Conservation (phyloP, 2,797 vertebrate genomes). For the Xiphophorus birchmanni region DNA sequence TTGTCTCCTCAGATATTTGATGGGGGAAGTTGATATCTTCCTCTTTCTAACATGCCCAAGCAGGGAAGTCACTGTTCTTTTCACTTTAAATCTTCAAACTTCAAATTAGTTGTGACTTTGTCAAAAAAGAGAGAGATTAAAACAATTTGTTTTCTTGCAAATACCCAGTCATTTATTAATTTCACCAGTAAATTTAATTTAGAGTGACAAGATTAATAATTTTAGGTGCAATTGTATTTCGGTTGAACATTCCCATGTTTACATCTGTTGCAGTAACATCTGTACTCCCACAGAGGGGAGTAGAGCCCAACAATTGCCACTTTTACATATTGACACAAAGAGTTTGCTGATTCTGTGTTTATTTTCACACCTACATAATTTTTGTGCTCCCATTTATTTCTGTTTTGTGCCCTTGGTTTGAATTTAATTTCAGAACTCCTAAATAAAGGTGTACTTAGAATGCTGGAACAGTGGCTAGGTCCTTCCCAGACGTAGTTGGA, state of each 20-base stretch:
- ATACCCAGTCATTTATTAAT: not conserved
- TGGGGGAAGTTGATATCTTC: not conserved
- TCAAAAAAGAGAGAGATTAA: not conserved
- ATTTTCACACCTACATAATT: slow-evolving; percentile 7
- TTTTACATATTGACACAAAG: slow-evolving; percentile 19
- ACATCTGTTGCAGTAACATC: slow-evolving; percentile 56
- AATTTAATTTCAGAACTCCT: not conserved
- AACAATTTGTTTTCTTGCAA: not conserved
- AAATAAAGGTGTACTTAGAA: not conserved
- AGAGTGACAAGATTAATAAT: not conserved
- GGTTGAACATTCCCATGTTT: not conserved
- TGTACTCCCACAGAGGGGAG: slow-evolving; percentile 69
- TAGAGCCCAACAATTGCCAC: slow-evolving; percentile 51
- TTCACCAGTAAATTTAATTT: not conserved
- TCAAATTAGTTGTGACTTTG: not conserved
- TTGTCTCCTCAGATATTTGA: not conserved
- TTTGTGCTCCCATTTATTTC: slow-evolving; percentile 9
- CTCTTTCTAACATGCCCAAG: not conserved
- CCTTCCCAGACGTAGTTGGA: not conserved
- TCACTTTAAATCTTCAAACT: not conserved
- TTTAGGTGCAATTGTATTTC: not conserved
- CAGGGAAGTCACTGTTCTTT: not conserved
- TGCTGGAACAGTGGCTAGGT: not conserved
- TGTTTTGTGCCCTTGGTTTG: not conserved
- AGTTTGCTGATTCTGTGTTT: slow-evolving; percentile 1